These are phyloP conservation scores for Scophthalmus maximus DNA, from an alignment of 2,113 vertebrate genomes.

Conservation along the genomic window DNA sequence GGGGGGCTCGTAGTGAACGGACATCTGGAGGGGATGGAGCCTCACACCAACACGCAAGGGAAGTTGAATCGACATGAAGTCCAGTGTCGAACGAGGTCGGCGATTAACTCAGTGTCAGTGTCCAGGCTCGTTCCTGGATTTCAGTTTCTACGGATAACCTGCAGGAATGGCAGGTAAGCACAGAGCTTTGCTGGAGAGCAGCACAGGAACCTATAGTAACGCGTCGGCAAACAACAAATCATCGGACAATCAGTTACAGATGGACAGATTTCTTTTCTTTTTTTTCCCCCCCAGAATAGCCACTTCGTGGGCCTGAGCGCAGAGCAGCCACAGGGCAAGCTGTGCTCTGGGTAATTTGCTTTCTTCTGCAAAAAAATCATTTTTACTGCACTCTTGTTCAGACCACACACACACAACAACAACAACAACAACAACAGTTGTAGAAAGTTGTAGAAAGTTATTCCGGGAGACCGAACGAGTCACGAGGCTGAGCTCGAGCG, in stretches of 20 bases:
- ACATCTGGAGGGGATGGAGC: not conserved
- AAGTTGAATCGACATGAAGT: too few relatives aligned
- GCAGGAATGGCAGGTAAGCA: too few relatives aligned
- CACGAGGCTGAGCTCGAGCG: not conserved
- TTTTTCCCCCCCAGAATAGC: not conserved
- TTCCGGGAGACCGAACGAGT: conserved; percentile 25
- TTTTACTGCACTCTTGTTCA: conserved; percentile 8
- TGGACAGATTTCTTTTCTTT: not conserved
- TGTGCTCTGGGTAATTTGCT: conserved; percentile 11
- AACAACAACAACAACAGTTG: too few relatives aligned
- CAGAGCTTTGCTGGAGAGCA: too few relatives aligned
- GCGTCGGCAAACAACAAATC: not conserved
- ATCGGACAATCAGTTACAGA: not conserved
- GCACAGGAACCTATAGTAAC: not conserved
- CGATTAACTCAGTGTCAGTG: not conserved
- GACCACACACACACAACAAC: too few relatives aligned
- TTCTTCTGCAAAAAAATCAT: conserved; percentile 22
- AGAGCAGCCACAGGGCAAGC: conserved; percentile 5
- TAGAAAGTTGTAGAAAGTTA: conserved; percentile 29
- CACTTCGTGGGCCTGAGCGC: not conserved
- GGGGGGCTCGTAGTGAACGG: not conserved
- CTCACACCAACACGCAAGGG: not conserved
- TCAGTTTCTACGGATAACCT: too few relatives aligned
- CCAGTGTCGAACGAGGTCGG: too few relatives aligned
- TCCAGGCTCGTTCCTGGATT: not conserved